phyloP scores from a whole-genome alignment of 2,113 vertebrate genomes.

The Chloebia gouldiae region DNA sequence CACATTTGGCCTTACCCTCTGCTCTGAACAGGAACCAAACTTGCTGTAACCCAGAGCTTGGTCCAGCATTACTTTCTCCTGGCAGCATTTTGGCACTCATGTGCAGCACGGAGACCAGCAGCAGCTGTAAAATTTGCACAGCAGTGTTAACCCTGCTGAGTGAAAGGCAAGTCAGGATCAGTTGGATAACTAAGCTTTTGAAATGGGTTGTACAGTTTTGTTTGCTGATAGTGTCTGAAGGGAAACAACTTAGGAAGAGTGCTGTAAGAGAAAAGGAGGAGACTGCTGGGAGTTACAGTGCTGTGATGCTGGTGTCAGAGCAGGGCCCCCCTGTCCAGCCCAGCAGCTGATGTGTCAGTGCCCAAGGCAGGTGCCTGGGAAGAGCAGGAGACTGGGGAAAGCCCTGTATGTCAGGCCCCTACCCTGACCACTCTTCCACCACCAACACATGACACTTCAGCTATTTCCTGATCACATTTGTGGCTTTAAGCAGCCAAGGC shows the following conservation, averaged over 20 bases:
- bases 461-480: not conserved
- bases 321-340: not conserved
- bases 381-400: not conserved
- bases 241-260: not conserved
- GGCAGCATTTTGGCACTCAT: not conserved
- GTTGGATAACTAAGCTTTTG: rapidly evolving
- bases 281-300: not conserved
- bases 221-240: not conserved
- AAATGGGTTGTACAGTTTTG: not conserved
- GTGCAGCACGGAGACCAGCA: not conserved
- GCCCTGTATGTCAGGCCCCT: rapidly evolving
- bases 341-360: not conserved
- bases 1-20: not conserved
- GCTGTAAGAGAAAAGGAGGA: not conserved
- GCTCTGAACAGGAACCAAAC: not conserved
- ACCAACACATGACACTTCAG: not conserved
- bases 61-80: not conserved
- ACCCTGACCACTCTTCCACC: not conserved
- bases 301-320: not conserved
- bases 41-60: not conserved
- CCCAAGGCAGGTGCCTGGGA: not conserved
- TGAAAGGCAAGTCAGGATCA: too few species aligned
- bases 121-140: not conserved
- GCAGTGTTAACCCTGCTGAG: not conserved
- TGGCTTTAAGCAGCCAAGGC: not conserved